Percentiles rank a stretch among this genome's conserved stretches.
These are phyloP conservation scores for Irena cyanogastra DNA, from an alignment of 2,113 vertebrate species.

Conservation along the genomic window DNA sequence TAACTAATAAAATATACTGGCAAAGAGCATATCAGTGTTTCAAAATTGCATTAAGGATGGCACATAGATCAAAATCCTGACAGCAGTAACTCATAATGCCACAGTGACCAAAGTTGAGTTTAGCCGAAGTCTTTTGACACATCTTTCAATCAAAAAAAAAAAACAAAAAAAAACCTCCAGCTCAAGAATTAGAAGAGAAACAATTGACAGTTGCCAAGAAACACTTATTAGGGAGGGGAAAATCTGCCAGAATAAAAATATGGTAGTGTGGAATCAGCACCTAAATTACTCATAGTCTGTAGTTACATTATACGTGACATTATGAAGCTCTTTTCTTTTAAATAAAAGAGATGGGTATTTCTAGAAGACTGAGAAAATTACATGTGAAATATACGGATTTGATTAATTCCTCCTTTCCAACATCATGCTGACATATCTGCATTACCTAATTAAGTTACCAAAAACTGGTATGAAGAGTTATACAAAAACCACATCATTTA, in stretches of 20 bases:
- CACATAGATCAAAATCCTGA: background rate
- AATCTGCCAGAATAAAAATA: background rate
- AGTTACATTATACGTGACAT: background rate
- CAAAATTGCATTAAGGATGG: background rate
- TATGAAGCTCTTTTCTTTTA: background rate
- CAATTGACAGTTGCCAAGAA: background rate
- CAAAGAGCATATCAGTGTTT: background rate
- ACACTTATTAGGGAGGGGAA: background rate
- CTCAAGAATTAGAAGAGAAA: background rate
- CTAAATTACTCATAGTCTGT: background rate
- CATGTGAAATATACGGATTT: background rate
- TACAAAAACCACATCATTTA: background rate
- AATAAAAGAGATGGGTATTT: background rate
- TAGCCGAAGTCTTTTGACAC: too few species aligned
- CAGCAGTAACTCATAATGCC: background rate
- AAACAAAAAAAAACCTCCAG: background rate
- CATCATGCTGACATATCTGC: background rate
- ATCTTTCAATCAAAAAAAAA: too few species aligned
- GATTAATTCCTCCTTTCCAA: background rate
- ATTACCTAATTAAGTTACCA: background rate
- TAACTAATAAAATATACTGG: background rate
- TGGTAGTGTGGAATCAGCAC: background rate
- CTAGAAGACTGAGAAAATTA: background rate
- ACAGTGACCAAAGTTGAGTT: background rate
- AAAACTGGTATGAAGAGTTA: background rate